Percentiles rank a stretch among this genome's conserved stretches.
These are phyloP conservation scores for Cylindroiulus punctatus DNA, from an alignment of 2,888 invertebrate genomes.

Conservation along the genomic window DNA sequence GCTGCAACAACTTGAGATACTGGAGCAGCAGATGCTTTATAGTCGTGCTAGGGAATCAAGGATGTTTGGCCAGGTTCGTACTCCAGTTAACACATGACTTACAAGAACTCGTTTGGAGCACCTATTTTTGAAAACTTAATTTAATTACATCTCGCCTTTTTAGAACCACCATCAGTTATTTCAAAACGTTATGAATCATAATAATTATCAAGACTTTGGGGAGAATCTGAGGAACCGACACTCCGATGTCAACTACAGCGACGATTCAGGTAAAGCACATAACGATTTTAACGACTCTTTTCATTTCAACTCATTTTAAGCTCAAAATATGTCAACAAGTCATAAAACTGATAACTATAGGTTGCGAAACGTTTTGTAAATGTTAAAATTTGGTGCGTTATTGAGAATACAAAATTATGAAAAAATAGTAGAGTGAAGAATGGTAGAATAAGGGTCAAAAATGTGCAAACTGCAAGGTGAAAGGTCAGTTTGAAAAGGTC, in stretches of 20 bases:
- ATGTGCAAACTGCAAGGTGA: too few relatives aligned
- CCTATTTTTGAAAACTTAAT: background rate
- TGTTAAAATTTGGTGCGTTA: too few relatives aligned
- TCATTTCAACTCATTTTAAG: background rate
- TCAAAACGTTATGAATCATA: constrained; percentile 42
- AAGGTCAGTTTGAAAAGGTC: too few relatives aligned
- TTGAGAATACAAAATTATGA: too few relatives aligned
- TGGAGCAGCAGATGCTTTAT: constrained; percentile 68
- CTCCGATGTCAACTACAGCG: constrained; percentile 1
- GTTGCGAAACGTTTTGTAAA: too few relatives aligned
- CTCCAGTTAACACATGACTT: background rate
- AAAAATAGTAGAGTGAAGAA: too few relatives aligned
- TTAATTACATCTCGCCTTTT: background rate
- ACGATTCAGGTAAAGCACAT: constrained; percentile 48
- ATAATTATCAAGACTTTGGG: constrained; percentile 9
- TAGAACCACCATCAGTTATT: background rate
- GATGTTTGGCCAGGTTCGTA: background rate
- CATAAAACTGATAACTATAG: too few relatives aligned
- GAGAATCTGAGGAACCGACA: background rate
- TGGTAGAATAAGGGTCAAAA: too few relatives aligned
- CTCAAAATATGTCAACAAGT: too few relatives aligned
- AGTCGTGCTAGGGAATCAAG: constrained; percentile 62
- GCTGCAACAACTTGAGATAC: constrained; percentile 68
- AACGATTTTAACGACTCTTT: background rate
- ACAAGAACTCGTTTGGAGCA: background rate